Percentiles rank a stretch among this genome's conserved stretches.
Conservation (phyloP, 2,113 vertebrate genomes). For the Copsychus sechellarum region DNA sequence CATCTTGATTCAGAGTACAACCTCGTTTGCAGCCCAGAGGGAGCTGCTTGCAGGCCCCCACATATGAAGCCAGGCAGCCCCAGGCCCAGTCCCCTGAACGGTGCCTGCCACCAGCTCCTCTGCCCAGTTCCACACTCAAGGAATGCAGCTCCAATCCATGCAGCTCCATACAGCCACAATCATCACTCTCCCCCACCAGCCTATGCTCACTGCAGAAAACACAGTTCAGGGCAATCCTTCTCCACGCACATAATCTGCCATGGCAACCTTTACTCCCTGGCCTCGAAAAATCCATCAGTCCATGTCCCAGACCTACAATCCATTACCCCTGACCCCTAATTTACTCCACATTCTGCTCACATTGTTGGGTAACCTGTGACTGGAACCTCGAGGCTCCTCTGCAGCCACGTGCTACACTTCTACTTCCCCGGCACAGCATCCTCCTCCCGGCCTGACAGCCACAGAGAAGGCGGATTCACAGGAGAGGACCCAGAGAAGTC, state of each 20-base stretch:
- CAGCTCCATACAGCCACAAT: neutral
- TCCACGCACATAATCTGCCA: neutral
- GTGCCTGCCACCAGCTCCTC: neutral
- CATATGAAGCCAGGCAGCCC: neutral
- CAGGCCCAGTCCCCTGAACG: neutral
- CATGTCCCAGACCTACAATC: neutral
- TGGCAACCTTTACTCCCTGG: accelerated
- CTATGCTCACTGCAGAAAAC: accelerated
- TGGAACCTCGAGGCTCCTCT: neutral
- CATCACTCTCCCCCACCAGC: neutral
- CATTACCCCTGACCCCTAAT: accelerated
- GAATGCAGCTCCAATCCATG: neutral
- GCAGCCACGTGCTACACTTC: neutral
- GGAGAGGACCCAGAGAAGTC: neutral
- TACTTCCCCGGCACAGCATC: neutral
- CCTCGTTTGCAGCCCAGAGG: neutral
- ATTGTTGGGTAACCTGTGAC: neutral
- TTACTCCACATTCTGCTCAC: neutral
- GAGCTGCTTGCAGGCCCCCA: neutral
- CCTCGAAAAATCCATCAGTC: neutral
- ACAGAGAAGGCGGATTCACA: neutral
- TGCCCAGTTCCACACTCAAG: neutral
- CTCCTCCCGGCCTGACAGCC: neutral
- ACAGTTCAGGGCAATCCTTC: neutral
- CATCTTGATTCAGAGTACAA: neutral